These are phyloP conservation scores for Pterophyllum scalare DNA, from an alignment of 2,113 vertebrate genomes.

Conservation along the genomic window DNA sequence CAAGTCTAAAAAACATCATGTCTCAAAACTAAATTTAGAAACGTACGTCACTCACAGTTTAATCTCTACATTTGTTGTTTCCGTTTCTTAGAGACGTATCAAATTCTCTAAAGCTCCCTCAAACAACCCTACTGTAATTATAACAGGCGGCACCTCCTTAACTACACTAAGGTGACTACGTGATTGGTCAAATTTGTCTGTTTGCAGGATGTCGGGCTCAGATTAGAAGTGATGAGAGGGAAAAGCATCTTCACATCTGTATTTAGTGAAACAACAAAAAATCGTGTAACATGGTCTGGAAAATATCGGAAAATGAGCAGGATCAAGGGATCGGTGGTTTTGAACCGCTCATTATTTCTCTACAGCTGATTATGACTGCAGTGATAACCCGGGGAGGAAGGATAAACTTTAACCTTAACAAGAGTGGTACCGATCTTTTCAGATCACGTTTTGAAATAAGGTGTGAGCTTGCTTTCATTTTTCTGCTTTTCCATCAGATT, in stretches of 20 bases:
- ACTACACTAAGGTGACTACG: neutral
- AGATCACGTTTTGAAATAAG: neutral
- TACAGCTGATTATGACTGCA: neutral
- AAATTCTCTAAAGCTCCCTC: neutral
- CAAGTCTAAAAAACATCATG: too few species aligned
- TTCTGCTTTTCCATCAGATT: neutral
- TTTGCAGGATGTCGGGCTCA: neutral
- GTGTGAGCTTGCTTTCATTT: neutral
- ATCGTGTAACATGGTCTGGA: neutral
- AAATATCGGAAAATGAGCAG: neutral
- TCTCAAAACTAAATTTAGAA: too few species aligned
- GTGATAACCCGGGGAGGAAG: neutral
- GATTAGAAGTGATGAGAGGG: neutral
- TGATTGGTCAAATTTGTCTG: neutral
- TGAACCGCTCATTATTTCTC: neutral
- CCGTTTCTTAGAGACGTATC: neutral
- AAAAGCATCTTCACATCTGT: neutral
- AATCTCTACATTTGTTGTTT: neutral
- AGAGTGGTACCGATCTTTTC: neutral
- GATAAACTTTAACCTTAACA: neutral
- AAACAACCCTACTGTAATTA: neutral
- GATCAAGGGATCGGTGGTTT: neutral
- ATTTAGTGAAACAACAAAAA: neutral
- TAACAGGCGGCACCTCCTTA: neutral
- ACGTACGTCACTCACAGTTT: neutral